Base-by-base conservation (phyloP, 2,888 invertebrate species). In the Caenorhabditis macrosperma region DNA sequence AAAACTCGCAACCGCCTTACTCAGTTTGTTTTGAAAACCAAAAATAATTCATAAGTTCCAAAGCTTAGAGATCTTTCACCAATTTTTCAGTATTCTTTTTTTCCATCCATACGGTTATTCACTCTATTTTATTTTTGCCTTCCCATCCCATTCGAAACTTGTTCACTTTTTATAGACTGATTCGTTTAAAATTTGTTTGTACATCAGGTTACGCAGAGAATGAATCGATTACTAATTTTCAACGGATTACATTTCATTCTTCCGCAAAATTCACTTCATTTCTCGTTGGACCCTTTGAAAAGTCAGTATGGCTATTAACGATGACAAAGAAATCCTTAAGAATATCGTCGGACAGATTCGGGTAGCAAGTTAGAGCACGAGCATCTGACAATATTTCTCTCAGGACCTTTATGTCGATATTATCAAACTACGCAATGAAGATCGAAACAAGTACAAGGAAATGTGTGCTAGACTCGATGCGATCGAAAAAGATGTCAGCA, bases 41-140 rank as follows among this genome's bases (percentile, higher is more conserved):
- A 44, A 44, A 44, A n/a, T 44, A 44, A 38, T 44, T 44, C 10
- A n/a, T 5, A 24, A 38, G n/a, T 30, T 33, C 35, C 50, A 59
- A 46, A 61, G 46, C 28, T 15, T 61, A 50, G 38, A 46, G 52
- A 59, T 60, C 66, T 46, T 57, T 50, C 26, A 44, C 38, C 64
- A 20, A 17, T 48, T 50, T 20, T 35, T 60, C 64, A 75, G 64
- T 75, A 75, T 75, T 60, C 24, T n/a, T 67, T 17, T 46, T 75
- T 22, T 44, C 60, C 24, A 44, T 35, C n/a, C 35, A 38, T 75
- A 75, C 35, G 46, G 68, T 55, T 74, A 67, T 68, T 66, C 50
- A 17, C 9, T 15, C 10, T 12, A n/a, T 60, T 67, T 67, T 33
- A 17, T 20, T 55, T 44, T n/a, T 30, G 12, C 10, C 12, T 41